These are phyloP conservation scores for Drosophila truncata DNA, from an alignment of 1,140 invertebrate genomes.

Conservation along the genomic window DNA sequence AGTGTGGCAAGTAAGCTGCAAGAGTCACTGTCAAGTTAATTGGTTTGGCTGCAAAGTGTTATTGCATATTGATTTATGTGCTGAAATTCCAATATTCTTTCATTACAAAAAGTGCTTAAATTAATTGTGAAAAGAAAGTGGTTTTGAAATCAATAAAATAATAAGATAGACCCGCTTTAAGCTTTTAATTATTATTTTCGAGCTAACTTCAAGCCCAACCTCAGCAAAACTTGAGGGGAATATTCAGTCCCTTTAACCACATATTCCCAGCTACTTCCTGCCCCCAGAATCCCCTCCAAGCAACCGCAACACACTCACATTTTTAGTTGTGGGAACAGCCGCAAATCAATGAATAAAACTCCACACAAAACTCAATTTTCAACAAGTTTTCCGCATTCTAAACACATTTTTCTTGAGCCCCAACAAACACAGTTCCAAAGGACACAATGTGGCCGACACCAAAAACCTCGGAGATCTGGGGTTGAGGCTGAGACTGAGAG, in stretches of 20 bases:
- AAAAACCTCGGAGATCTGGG: constrained; percentile 39
- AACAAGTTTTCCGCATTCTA: constrained; percentile 78
- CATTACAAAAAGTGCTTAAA: background rate
- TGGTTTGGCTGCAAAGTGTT: constrained; percentile 11
- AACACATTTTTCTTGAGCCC: constrained; percentile 64
- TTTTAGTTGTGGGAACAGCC: constrained; percentile 10
- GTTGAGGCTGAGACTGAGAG: constrained; percentile 1
- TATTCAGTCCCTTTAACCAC: background rate
- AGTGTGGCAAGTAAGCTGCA: constrained; percentile 27
- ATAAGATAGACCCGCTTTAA: background rate
- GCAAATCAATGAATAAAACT: constrained; percentile 76
- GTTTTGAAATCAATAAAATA: background rate
- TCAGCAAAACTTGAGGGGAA: background rate
- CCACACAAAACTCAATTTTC: constrained; percentile 79
- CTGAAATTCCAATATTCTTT: background rate
- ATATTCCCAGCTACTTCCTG: background rate
- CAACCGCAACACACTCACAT: constrained; percentile 17
- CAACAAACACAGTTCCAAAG: constrained; percentile 19
- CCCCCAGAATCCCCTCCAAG: background rate
- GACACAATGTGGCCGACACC: constrained; percentile 57
- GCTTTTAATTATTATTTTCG: background rate
- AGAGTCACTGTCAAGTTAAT: constrained; percentile 36
- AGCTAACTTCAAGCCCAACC: background rate
- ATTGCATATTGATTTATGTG: constrained; percentile 9
- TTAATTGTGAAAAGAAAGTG: background rate